Base-by-base conservation (phyloP, 2,888 invertebrate genomes). In the Ennomos quercinarius region DNA sequence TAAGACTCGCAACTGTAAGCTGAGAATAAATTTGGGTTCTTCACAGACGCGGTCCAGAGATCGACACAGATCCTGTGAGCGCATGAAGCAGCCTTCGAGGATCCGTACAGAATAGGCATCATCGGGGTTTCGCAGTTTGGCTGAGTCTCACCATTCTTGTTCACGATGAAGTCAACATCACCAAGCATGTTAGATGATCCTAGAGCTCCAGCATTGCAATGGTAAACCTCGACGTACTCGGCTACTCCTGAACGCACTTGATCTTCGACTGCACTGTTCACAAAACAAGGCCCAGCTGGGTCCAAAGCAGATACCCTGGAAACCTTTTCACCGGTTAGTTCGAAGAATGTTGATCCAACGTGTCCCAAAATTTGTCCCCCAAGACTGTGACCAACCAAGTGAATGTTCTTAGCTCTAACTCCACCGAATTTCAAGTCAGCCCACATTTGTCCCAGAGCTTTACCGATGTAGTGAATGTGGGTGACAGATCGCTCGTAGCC, bases 121-220 rank as follows among this genome's bases (percentile, higher is more conserved):
- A 85, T 66, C 1, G 87, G 83, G 0, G 83, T 87, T 0, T 78
- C 81, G 68, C 94, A 94, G 27, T 93, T 90, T 0, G 94, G 94
- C 71, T 95, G 95, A 0, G 88, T 76, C 10, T 76, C 76, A 0
- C 95, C 95, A 38, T 93, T 93, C 67, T 94, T 94, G 69, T 95
- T 95, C 1, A 94, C 89, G 67, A 93, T 94, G 75, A 94, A 94
- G 73, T 95, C 94, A 4, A 93, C 82, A 49, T 94, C 93, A 0
- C 93, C 94, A 36, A 94, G 72, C 0, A 93, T 89, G 52, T 86
- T 87, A 0, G 86, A 86, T 0, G 92, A 88, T 0, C 93, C 94
- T 3, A 93, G 74, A 0, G 85, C 86, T n/a, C 94, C 94, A 55
- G 93, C 93, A 63, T 94, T 94, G 37, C 94, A 95, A 72, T 95